These are phyloP conservation scores for Pomacea canaliculata DNA, from an alignment of 2,888 invertebrate genomes.

Conservation along the genomic window DNA sequence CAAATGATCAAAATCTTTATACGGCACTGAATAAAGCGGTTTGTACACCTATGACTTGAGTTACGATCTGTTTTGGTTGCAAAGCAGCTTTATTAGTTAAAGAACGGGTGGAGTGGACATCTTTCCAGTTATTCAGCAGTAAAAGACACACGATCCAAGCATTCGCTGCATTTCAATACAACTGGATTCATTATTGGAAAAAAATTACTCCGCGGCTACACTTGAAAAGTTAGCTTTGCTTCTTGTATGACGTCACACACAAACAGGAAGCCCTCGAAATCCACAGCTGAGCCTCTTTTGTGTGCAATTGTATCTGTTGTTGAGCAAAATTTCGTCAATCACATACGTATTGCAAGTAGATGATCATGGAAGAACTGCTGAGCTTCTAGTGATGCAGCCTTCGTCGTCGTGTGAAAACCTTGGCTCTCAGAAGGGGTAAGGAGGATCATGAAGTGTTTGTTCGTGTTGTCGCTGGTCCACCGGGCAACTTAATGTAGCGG, in stretches of 20 bases:
- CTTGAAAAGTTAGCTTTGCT: constrained; percentile 17
- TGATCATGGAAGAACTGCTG: constrained; percentile 14
- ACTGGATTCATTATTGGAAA: background rate
- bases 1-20: too few relatives aligned
- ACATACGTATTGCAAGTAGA: constrained; percentile 2
- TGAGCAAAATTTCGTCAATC: background rate
- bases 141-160: too few relatives aligned
- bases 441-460: background rate
- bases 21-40: too few relatives aligned
- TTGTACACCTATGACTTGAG: too few relatives aligned
- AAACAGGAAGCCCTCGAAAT: constrained; percentile 40
- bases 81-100: too few relatives aligned
- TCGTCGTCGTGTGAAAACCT: constrained; percentile 20
- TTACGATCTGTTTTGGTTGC: too few relatives aligned
- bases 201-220: constrained; percentile 13
- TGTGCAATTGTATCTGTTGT: constrained; percentile 13
- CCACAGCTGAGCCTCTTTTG: constrained; percentile 36
- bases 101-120: too few relatives aligned
- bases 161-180: too few relatives aligned
- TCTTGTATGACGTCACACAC: constrained; percentile 38
- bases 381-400: constrained; percentile 32
- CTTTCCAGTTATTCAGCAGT: too few relatives aligned
- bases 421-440: constrained; percentile 33
- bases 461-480: too few relatives aligned
- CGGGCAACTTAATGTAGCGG: too few relatives aligned